phyloP scores from a whole-genome alignment of 2,113 vertebrate species.

The Ailurus styani region DNA sequence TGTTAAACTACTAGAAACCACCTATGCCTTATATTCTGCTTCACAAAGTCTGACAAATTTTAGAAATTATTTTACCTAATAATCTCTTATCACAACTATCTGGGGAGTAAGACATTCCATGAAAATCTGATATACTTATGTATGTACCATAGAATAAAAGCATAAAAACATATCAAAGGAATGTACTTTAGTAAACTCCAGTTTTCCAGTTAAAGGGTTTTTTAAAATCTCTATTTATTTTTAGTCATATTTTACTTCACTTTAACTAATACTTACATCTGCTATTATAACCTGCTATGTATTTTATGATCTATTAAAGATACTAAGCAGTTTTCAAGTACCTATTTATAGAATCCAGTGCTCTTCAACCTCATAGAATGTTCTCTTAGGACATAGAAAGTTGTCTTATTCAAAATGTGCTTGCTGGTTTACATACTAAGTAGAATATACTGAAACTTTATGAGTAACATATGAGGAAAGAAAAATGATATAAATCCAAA shows the following conservation, averaged over 20 bases:
- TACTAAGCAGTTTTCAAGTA: not conserved
- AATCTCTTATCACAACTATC: not conserved
- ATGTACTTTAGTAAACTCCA: not conserved
- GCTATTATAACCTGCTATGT: not conserved
- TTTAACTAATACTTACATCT: not conserved
- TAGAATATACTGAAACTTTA: not conserved
- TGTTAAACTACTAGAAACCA: not conserved
- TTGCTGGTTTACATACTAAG: not conserved
- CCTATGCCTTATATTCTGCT: not conserved
- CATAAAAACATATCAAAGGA: not conserved
- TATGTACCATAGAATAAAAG: not conserved
- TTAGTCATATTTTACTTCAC: not conserved
- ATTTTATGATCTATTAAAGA: not conserved
- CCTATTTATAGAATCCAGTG: not conserved
- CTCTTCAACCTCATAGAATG: not conserved
- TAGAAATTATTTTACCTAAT: not conserved
- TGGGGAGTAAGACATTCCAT: not conserved
- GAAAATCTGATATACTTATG: not conserved
- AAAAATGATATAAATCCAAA: not conserved
- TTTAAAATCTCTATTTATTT: not conserved
- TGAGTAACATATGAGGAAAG: not conserved
- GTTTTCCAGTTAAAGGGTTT: not conserved
- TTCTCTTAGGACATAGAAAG: not conserved
- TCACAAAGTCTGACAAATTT: not conserved
- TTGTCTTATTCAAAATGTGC: not conserved